Evolutionary conservation across 2,888 invertebrate species (phyloP).

Genomic region (Troilus luridus): DNA sequence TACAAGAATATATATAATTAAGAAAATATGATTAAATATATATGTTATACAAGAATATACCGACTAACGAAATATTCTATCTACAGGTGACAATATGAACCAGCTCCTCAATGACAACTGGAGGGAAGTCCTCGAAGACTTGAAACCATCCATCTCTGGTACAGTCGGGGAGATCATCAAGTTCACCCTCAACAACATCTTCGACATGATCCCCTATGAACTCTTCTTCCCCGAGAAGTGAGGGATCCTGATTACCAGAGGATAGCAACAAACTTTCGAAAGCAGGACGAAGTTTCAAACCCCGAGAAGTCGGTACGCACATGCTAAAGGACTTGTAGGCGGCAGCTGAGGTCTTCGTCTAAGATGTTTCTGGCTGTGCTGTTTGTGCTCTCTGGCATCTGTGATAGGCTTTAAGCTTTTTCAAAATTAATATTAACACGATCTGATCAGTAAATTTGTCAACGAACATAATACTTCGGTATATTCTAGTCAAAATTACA

Average conservation of each 20-base stretch:
- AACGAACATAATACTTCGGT: background rate
- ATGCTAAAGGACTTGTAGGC: conserved; percentile 12
- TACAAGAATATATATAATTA: too few relatives aligned
- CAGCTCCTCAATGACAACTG: conserved; percentile 70
- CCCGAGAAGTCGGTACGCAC: background rate
- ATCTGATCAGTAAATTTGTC: background rate
- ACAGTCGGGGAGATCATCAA: conserved; percentile 67
- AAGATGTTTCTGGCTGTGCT: background rate
- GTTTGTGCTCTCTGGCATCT: background rate
- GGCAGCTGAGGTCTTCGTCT: conserved; percentile 36
- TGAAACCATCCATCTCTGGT: conserved; percentile 68
- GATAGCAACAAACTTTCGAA: background rate
- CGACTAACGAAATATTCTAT: background rate
- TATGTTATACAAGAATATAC: background rate
- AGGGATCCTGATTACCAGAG: background rate
- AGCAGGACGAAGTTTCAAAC: background rate
- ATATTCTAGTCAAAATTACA: conserved; percentile 26
- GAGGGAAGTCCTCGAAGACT: conserved; percentile 68
- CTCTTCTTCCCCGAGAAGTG: conserved; percentile 66
- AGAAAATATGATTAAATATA: too few relatives aligned
- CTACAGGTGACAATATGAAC: conserved; percentile 69
- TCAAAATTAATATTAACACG: background rate
- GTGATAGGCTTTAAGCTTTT: conserved; percentile 4
- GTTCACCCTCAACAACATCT: conserved; percentile 66
- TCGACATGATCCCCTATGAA: conserved; percentile 67